Percentiles rank a stretch among this genome's conserved stretches.
Conservation (phyloP, 2,888 invertebrate species). For the Synanthedon tipuliformis region DNA sequence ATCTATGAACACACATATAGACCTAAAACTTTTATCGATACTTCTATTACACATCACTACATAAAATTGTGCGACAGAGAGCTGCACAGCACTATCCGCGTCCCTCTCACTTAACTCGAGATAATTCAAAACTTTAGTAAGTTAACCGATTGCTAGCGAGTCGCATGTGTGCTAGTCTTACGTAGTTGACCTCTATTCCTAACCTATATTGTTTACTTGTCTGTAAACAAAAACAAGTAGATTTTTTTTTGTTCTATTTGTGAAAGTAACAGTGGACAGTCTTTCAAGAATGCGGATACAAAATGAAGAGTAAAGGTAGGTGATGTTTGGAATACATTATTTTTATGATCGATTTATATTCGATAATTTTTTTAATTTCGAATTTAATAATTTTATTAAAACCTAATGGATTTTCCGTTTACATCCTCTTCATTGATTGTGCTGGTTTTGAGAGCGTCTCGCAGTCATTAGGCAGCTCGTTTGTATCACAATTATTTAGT, state of each 20-base stretch:
- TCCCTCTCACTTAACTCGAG: slow-evolving; percentile 29
- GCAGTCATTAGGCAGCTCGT: too few relatives aligned
- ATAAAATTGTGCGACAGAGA: slow-evolving; percentile 2
- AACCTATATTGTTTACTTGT: slow-evolving; percentile 12
- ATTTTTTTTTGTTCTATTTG: slow-evolving; percentile 18
- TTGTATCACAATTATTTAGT: too few relatives aligned
- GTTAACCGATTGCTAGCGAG: slow-evolving; percentile 28
- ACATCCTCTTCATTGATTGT: too few relatives aligned
- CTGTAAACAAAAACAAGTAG: slow-evolving; percentile 25
- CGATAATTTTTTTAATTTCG: too few relatives aligned
- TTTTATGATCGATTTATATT: too few relatives aligned
- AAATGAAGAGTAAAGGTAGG: slow-evolving; percentile 18
- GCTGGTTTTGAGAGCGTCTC: too few relatives aligned
- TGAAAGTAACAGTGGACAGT: slow-evolving; percentile 8
- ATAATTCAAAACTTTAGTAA: slow-evolving; percentile 38
- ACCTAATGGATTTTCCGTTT: too few relatives aligned
- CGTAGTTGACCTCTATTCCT: slow-evolving; percentile 26
- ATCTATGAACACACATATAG: slow-evolving; percentile 3
- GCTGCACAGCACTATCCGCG: slow-evolving; percentile 17
- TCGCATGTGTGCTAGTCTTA: slow-evolving; percentile 25
- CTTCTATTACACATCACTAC: slow-evolving; percentile 1
- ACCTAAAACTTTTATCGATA: slow-evolving; percentile 8
- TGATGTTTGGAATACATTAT: too few relatives aligned
- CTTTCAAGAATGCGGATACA: slow-evolving; percentile 10
- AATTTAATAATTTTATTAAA: too few relatives aligned